Evolutionary conservation across 2,888 invertebrate genomes (phyloP), one percentile per base, ranked within the genome.

Genomic region (Dryobota labecula): DNA sequence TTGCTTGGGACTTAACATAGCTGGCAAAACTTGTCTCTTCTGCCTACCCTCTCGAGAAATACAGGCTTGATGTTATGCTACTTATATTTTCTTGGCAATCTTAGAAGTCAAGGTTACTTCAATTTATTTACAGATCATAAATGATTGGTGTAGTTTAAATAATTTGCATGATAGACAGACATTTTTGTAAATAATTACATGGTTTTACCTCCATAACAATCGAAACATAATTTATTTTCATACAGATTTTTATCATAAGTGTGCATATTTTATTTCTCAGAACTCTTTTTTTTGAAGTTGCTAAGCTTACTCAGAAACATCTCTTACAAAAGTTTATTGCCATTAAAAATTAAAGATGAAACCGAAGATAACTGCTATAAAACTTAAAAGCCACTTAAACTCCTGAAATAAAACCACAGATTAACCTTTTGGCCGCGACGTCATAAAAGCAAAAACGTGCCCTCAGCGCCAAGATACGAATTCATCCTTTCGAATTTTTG

Each of bases 111-210:
- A 74, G 61, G 74, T 61, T 15, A 61, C 15, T 27, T 33, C 64
- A 60, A 73, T 73, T 61, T 73, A 67, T 43, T 49, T 45, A 41
- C 15, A 45, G 47, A 62, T 62, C 57, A 64, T 15, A 24, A 30
- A 51, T 56, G 49, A 74, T 62, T 57, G 56, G 6, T 27, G 56
- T 30, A 74, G 41, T 74, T 74, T 74, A 51, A 41, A 67, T 67
- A 67, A 61, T 51, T 51, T 51, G 20, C 36, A 61, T 56, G n/a
- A 2, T 27, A 38, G 20, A 49, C 13, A 8, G 43, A 7, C 2
- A 60, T 36, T 47, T 41, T 30, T 33, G 18, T 49, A 30, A 47
- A n/a, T 15, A 20, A 45, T 58, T 20, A 27, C 24, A n/a, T 30
- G 30, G 13, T 33, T 62, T 15, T 36, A 36, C 15, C 36, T n/a